Base-by-base conservation (phyloP, 1,140 invertebrate genomes). In the Drosophila repleta region DNA sequence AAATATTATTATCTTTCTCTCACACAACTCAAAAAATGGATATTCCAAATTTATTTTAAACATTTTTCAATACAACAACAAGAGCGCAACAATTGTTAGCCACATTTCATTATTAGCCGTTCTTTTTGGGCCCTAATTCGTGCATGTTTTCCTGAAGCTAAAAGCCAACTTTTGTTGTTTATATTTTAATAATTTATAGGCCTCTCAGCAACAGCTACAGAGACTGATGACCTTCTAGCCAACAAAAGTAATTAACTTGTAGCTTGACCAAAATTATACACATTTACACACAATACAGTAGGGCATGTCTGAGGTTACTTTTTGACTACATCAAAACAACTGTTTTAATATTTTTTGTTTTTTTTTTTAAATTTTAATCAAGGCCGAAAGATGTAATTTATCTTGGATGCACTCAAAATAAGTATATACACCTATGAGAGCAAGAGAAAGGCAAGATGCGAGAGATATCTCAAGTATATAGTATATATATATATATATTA, bases 241-340 rank as follows among this genome's bases (percentile, higher is more conserved):
- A 13, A 51, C 46, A 13, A 48, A 58, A 58, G 45, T 63, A 69
- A 74, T 74, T 69, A 69, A 39, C 53, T 64, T 69, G 35, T 53
- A 69, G 35, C 45, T 63, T 62, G 51, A 49, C 43, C 29, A 57
- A 52, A 46, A 57, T 37, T 29, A 29, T 29, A 29, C 29, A 69
- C 45, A 63, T 74, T 74, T 51, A 62, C 57, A 68, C 15, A 62
- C 57, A 62, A 61, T 56, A 10, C 21, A 56, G 10, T n/a, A 3
- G 7, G 24, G 4, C 24, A 3, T 24, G 24, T 24, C 29, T 29
- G 29, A 7, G 29, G 4, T 29, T 29, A 29, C 29, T 29, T 29
- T 57, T 45, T 41, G 41, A 61, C 18, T 45, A 21, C 24, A 7
- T 24, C 3, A 58, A 32, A 37, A 48, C 41, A 49, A 69, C 57